phyloP scores from a whole-genome alignment of 2,797 vertebrate species.

The Micrastur ruficollis region DNA sequence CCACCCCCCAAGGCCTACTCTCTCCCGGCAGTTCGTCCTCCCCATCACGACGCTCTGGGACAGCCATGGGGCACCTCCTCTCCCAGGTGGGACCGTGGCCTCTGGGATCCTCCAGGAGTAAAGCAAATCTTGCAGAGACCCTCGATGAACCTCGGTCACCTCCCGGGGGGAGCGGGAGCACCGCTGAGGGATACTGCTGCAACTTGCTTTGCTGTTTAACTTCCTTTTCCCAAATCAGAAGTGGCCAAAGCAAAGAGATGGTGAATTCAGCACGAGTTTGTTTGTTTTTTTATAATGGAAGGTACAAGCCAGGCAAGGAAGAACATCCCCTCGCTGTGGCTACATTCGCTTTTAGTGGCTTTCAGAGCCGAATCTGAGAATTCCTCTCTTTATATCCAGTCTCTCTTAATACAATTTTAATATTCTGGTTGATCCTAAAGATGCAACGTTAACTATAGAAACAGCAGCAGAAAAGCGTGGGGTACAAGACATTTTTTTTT shows the following conservation, averaged over 20 bases:
- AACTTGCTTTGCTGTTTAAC: not conserved
- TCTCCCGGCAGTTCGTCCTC: not conserved
- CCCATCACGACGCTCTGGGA: accelerated
- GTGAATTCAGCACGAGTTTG: constrained; percentile 29
- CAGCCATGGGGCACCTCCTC: not conserved
- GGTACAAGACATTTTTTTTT: constrained; percentile 70
- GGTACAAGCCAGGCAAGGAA: constrained; percentile 38
- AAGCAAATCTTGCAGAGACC: not conserved
- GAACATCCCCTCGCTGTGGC: constrained; percentile 2
- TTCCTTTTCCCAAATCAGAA: constrained; percentile 25
- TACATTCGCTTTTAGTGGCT: constrained; percentile 46
- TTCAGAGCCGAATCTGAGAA: constrained; percentile 16
- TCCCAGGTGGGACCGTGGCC: not conserved
- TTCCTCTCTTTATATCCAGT: constrained; percentile 65
- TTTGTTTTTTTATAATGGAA: constrained; percentile 17
- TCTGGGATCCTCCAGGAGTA: not conserved
- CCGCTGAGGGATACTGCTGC: not conserved
- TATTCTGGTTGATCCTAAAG: constrained; percentile 71
- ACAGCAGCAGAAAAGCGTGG: constrained; percentile 76
- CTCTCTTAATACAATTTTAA: constrained; percentile 74
- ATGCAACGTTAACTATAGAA: constrained; percentile 72
- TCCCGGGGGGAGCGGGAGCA: not conserved
- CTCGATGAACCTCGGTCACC: not conserved
- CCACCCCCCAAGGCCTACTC: not conserved
- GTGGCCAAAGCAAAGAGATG: constrained; percentile 48